Evolutionary conservation across 2,888 invertebrate species (phyloP), one percentile per base, ranked within the genome.

Genomic region (Diadegma fenestrale): DNA sequence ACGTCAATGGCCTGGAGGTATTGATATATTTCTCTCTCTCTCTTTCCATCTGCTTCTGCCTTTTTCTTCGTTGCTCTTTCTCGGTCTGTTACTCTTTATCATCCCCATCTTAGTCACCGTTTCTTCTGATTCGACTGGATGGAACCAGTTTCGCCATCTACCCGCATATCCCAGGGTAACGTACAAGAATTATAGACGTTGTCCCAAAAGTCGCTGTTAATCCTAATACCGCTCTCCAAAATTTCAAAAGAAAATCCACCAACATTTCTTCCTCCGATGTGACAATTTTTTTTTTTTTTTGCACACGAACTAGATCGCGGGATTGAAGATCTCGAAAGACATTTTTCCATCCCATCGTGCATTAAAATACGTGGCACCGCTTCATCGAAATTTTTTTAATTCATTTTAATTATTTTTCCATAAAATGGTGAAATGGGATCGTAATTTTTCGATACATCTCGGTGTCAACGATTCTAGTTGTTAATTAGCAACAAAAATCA

Each of bases 1-100:
- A 68, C 75, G 68, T 66, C 69, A 69, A 81, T 66, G 37, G 75
- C 75, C 81, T 81, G 45, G 41, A 81, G 75, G 66, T 43, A 75
- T 68, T 43, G 75, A 43, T 22, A 30, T 81, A 75, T 68, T 68
- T 17, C 30, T 66, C 37, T 48, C 30, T 69, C 48, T n/a, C n/a
- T 69, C 48, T 30, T 33, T 17, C 43, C 43, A 43, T 66, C 66
- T 19, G 37, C 30, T 22, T n/a, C 22, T 43, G 19, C 22, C 41
- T n/a, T n/a, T 22, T 10, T 22, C 14, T 22, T 6, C 4, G 17
- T 26, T 17, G 5, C 14, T 69, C 17, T 26, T 22, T 48, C 69
- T 26, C 69, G 10, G 17, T 69, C 69, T 48, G 26, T 19, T 26
- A 17, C n/a, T 43, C 41, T 43, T 41, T 64, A 64, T 64, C 63